These are phyloP conservation scores for Luscinia megarhynchos DNA, from an alignment of 2,797 vertebrate genomes.

Conservation along the genomic window DNA sequence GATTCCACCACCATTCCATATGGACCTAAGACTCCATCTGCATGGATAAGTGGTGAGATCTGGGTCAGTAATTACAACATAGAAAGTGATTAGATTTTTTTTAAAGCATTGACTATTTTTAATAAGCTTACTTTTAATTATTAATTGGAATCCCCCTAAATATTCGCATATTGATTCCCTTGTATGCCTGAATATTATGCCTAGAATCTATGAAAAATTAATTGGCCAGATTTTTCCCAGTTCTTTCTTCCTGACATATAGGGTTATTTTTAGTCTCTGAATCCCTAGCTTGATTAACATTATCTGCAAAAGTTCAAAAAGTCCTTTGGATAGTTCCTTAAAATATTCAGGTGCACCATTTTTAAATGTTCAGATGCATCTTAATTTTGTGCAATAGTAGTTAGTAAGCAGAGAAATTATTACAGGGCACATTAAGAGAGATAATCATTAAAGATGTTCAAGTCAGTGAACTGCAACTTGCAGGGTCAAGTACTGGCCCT, in stretches of 20 bases:
- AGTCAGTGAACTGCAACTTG: constrained; percentile 8
- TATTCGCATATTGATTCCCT: constrained; percentile 31
- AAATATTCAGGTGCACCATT: constrained; percentile 32
- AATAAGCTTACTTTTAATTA: constrained; percentile 52
- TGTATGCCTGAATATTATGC: constrained; percentile 38
- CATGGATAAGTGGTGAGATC: neutral
- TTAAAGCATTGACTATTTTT: constrained; percentile 2
- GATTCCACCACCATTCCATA: neutral
- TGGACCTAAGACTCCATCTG: neutral
- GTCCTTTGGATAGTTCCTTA: neutral
- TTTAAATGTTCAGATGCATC: neutral
- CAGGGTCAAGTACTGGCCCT: neutral
- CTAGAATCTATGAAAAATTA: constrained; percentile 34
- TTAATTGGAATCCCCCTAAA: constrained; percentile 42
- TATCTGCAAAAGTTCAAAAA: constrained; percentile 36
- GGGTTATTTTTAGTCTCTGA: constrained; percentile 32
- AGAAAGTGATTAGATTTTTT: neutral
- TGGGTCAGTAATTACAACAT: constrained; percentile 34
- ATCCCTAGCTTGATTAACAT: constrained; percentile 21
- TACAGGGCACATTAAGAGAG: neutral
- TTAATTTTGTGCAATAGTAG: neutral
- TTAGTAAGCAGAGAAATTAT: constrained; percentile 21
- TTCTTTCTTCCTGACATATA: neutral
- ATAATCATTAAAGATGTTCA: neutral
- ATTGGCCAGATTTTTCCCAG: constrained; percentile 31